These are phyloP conservation scores for Dunckerocampus dactyliophorus DNA, from an alignment of 2,113 vertebrate species.

Conservation along the genomic window DNA sequence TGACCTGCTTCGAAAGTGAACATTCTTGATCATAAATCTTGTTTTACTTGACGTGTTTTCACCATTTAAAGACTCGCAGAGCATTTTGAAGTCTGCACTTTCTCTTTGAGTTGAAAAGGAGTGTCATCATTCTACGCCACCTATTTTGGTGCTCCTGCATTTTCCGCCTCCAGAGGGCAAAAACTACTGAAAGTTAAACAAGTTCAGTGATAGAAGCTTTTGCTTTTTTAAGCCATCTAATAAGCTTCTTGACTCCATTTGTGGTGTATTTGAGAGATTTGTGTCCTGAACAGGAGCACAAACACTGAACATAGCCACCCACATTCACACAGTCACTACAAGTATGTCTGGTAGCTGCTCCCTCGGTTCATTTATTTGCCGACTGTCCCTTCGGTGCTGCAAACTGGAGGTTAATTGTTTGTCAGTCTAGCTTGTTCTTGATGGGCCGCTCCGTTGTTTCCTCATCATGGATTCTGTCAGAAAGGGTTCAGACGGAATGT, in stretches of 20 bases:
- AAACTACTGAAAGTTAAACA: too few species aligned
- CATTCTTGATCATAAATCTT: too few species aligned
- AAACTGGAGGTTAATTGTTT: slow-evolving; percentile 17
- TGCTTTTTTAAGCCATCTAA: background rate
- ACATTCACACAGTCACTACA: background rate
- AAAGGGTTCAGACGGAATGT: slow-evolving; percentile 1
- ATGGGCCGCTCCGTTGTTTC: background rate
- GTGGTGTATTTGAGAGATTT: too few species aligned
- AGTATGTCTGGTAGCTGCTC: slow-evolving; percentile 9
- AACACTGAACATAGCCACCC: too few species aligned
- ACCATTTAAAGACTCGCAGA: too few species aligned
- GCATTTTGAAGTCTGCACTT: too few species aligned
- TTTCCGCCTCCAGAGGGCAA: too few species aligned
- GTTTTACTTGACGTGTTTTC: too few species aligned
- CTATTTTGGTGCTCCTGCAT: too few species aligned
- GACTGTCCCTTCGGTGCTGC: slow-evolving; percentile 1
- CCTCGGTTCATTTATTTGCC: slow-evolving; percentile 13
- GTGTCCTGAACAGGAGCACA: background rate
- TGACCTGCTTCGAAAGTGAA: too few species aligned
- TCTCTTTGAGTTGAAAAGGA: too few species aligned
- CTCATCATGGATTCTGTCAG: slow-evolving; percentile 1
- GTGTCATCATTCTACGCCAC: too few species aligned
- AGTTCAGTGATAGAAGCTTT: background rate
- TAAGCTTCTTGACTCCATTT: background rate
- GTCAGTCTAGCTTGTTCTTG: background rate